phyloP scores from a whole-genome alignment of 35 echinoderm and acorn worm species.

The Lytechinus variegatus region DNA sequence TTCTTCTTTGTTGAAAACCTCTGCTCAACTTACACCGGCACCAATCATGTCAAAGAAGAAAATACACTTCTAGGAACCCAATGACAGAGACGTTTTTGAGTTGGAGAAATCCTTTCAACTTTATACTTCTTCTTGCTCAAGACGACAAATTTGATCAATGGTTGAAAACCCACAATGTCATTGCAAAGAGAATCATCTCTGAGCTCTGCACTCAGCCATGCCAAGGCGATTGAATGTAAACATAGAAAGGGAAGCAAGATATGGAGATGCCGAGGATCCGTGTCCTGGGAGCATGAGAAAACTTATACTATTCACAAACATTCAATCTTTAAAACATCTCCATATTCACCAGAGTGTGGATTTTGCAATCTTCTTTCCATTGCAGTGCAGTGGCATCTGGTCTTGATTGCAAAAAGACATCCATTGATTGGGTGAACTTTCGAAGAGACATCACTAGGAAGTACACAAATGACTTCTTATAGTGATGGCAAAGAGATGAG shows the following conservation, averaged over 20 bases:
- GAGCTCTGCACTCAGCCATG: neutral
- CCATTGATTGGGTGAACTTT: too few relatives aligned
- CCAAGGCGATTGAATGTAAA: neutral
- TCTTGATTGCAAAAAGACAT: too few relatives aligned
- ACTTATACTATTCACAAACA: neutral
- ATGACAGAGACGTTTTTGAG: neutral
- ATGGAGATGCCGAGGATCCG: conserved; percentile 1
- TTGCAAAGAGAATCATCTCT: neutral
- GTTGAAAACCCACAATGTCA: neutral
- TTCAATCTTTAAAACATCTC: too few relatives aligned
- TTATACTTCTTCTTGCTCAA: neutral
- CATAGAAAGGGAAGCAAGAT: neutral
- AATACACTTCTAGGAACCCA: neutral
- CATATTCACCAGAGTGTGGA: too few relatives aligned
- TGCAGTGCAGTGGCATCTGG: too few relatives aligned
- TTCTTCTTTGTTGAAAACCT: neutral
- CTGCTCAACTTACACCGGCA: neutral
- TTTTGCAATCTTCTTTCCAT: too few relatives aligned
- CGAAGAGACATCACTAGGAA: too few relatives aligned
- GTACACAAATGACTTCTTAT: too few relatives aligned
- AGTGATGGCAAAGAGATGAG: too few relatives aligned
- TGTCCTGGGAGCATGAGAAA: neutral
- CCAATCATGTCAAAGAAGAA: neutral
- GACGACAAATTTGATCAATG: neutral
- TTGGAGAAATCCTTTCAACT: neutral